Conservation (phyloP, 2,113 vertebrate genomes). For the Motacilla tschutschensis region DNA sequence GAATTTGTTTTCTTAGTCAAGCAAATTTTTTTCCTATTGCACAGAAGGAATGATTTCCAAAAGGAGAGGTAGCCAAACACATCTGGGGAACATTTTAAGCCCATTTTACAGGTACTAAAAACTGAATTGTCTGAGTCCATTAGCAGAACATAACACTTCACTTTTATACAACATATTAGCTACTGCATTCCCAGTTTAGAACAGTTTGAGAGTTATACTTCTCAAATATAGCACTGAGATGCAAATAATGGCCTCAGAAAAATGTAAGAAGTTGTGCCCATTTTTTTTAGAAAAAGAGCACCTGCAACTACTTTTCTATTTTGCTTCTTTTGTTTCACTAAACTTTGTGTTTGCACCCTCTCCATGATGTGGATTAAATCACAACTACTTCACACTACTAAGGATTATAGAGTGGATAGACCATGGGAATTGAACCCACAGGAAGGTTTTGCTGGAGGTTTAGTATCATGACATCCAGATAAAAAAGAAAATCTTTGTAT, state of each 20-base stretch:
- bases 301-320: not conserved
- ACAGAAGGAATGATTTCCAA: not conserved
- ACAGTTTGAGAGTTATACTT: not conserved
- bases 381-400: not conserved
- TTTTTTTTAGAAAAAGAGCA: not conserved
- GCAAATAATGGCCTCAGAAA: not conserved
- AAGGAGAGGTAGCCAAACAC: not conserved
- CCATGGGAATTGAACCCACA: not conserved
- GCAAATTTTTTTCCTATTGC: not conserved
- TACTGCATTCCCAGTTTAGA: not conserved
- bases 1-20: not conserved
- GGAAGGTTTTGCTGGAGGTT: not conserved
- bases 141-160: not conserved
- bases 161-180: not conserved
- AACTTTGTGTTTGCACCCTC: not conserved
- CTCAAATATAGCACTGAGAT: not conserved
- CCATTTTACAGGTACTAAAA: conserved; percentile 4
- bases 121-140: not conserved
- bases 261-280: not conserved
- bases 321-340: not conserved
- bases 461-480: not conserved
- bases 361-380: not conserved
- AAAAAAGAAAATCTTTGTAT: not conserved
- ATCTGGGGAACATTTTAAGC: conserved; percentile 1
- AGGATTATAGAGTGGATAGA: not conserved